phyloP scores from a whole-genome alignment of 92 coral and sea anemone species.

The Bergia sp. region DNA sequence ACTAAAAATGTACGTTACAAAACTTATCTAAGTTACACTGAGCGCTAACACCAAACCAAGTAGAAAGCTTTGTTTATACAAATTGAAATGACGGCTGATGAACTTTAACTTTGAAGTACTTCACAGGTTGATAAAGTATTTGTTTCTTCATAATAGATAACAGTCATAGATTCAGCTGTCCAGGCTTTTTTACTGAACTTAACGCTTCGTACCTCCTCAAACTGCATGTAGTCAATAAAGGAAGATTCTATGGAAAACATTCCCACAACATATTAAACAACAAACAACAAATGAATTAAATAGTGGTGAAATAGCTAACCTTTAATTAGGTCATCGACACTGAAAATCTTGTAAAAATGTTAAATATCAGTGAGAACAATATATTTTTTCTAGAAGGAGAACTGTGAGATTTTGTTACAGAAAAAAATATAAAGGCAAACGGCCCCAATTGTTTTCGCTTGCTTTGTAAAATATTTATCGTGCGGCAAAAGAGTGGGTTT shows the following conservation, averaged over 20 bases:
- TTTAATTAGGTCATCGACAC: not conserved
- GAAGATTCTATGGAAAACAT: not conserved
- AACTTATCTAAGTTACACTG: not conserved
- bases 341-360: not conserved
- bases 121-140: not conserved
- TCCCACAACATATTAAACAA: not conserved
- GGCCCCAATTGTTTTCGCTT: not conserved
- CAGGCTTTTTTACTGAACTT: not conserved
- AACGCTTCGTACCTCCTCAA: not conserved
- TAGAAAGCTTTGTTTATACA: slow-evolving; percentile 7
- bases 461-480: not conserved
- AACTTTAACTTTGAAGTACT: not conserved
- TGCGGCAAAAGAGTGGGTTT: not conserved
- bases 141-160: not conserved
- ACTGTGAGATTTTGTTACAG: not conserved
- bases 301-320: not conserved
- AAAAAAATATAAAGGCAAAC: not conserved
- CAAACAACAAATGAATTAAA: not conserved
- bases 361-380: no score
- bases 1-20: not conserved
- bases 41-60: not conserved
- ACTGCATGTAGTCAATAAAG: not conserved
- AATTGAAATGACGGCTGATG: not conserved
- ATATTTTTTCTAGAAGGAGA: no score
- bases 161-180: not conserved